A percentile compares a stretch with the other conserved stretches of the same genome.
phyloP scores from a whole-genome alignment of 2,797 vertebrate species.

The Poeciliopsis presidionis region DNA sequence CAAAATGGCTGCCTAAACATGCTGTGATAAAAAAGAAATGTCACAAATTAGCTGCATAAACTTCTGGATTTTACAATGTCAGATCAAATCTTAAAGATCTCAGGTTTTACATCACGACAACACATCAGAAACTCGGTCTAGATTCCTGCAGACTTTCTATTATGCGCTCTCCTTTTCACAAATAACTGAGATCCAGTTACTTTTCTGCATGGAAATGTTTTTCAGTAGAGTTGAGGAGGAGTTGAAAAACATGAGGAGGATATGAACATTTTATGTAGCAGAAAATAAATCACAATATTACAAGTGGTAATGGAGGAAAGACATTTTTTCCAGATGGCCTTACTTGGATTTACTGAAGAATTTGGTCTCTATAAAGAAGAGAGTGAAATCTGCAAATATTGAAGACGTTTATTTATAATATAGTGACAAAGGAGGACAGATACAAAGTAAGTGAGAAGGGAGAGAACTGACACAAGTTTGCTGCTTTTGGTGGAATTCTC shows the following conservation, averaged over 20 bases:
- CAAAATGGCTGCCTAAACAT: not conserved
- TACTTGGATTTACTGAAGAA: not conserved
- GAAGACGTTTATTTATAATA: not conserved
- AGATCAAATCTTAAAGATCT: not conserved
- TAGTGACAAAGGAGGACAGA: constrained; percentile 31
- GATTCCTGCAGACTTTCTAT: constrained; percentile 1
- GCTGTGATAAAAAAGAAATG: constrained; percentile 1
- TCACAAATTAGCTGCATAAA: not conserved
- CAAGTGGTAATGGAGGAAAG: not conserved
- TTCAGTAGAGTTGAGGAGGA: not conserved
- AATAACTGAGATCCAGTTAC: constrained; percentile 9
- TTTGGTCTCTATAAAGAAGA: constrained; percentile 7
- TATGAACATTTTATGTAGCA: not conserved
- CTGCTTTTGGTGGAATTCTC: constrained; percentile 24
- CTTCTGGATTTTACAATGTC: not conserved
- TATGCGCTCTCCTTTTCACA: constrained; percentile 5
- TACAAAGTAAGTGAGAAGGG: constrained; percentile 31
- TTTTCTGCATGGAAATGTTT: not conserved
- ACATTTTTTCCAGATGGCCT: not conserved
- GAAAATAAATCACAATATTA: constrained; percentile 2
- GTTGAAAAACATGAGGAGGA: constrained; percentile 2
- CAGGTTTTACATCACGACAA: not conserved
- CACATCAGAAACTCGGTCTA: not conserved
- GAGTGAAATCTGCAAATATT: constrained; percentile 8
- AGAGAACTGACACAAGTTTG: constrained; percentile 7